Evolutionary conservation across 2,888 invertebrate species (phyloP).

Genomic region (Phytoseiulus persimilis): DNA sequence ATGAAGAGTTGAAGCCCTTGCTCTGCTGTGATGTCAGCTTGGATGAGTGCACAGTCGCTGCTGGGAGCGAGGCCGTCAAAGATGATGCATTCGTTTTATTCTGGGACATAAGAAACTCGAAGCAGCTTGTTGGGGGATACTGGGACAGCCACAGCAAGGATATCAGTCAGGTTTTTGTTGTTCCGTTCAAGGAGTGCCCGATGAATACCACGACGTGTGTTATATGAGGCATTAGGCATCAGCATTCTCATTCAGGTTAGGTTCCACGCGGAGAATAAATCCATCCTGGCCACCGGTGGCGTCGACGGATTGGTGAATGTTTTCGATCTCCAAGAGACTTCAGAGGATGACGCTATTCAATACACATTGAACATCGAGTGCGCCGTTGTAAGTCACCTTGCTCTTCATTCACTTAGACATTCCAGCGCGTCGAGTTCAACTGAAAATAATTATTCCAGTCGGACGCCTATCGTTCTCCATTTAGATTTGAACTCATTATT

Average conservation of each 20-base stretch:
- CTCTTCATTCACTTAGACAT: too few species aligned
- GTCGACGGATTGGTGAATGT: conserved; percentile 76
- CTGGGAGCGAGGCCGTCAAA: conserved; percentile 63
- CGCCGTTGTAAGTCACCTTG: conserved; percentile 58
- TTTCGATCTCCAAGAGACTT: conserved; percentile 64
- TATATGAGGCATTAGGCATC: too few species aligned
- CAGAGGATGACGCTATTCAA: conserved; percentile 70
- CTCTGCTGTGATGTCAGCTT: conserved; percentile 66
- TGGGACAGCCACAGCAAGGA: conserved; percentile 76
- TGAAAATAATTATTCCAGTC: too few species aligned
- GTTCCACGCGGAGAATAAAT: conserved; percentile 63
- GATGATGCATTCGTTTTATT: conserved; percentile 68
- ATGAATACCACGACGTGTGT: too few species aligned
- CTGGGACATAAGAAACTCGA: conserved; percentile 65
- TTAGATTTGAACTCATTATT: too few species aligned
- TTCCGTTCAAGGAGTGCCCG: too few species aligned
- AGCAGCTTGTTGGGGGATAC: conserved; percentile 61
- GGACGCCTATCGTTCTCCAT: too few species aligned
- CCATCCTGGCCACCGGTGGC: conserved; percentile 65
- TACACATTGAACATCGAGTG: conserved; percentile 70
- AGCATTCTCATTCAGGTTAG: too few species aligned
- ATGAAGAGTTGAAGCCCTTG: conserved; percentile 55
- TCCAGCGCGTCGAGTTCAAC: conserved; percentile 41
- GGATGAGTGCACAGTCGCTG: conserved; percentile 63
- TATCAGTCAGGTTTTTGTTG: conserved; percentile 57